phyloP scores from a whole-genome alignment of 1,140 invertebrate species.

The Drosophila ficusphila region DNA sequence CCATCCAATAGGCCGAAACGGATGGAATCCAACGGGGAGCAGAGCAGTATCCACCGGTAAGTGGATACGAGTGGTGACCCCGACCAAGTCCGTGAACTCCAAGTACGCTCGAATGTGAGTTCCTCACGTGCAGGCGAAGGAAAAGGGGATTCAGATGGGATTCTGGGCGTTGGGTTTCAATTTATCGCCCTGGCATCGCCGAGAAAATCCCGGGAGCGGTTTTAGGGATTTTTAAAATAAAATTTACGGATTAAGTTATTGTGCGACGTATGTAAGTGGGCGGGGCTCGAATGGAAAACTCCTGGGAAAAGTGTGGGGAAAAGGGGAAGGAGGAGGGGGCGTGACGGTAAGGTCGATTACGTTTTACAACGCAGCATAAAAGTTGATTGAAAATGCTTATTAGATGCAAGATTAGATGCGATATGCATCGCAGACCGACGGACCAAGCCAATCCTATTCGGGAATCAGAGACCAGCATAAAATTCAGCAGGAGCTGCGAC shows the following conservation, averaged over 20 bases:
- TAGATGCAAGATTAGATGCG: constrained; percentile 84
- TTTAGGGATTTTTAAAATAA: constrained; percentile 82
- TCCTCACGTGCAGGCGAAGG: constrained; percentile 22
- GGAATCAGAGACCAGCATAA: constrained; percentile 72
- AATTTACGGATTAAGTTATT: constrained; percentile 84
- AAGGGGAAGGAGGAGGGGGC: constrained; percentile 4
- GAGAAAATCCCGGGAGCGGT: constrained; percentile 67
- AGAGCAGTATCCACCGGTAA: neutral
- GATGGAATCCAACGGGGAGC: constrained; percentile 21
- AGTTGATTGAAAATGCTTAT: constrained; percentile 84
- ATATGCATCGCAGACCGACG: constrained; percentile 53
- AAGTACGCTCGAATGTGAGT: constrained; percentile 20
- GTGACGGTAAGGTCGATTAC: constrained; percentile 77
- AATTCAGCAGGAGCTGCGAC: constrained; percentile 60
- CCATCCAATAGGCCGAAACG: constrained; percentile 56
- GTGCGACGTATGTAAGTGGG: constrained; percentile 45
- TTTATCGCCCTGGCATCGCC: constrained; percentile 63
- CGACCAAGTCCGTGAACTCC: constrained; percentile 8
- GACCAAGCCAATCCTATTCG: constrained; percentile 57
- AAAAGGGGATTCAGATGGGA: neutral
- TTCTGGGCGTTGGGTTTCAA: constrained; percentile 64
- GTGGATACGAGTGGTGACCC: constrained; percentile 22
- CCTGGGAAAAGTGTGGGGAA: constrained; percentile 6
- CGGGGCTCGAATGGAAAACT: constrained; percentile 32
- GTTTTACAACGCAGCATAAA: constrained; percentile 83